A percentile compares a stretch with the other conserved stretches of the same genome.
phyloP scores from a whole-genome alignment of 2,888 invertebrate genomes.

The Callosobruchus maculatus region DNA sequence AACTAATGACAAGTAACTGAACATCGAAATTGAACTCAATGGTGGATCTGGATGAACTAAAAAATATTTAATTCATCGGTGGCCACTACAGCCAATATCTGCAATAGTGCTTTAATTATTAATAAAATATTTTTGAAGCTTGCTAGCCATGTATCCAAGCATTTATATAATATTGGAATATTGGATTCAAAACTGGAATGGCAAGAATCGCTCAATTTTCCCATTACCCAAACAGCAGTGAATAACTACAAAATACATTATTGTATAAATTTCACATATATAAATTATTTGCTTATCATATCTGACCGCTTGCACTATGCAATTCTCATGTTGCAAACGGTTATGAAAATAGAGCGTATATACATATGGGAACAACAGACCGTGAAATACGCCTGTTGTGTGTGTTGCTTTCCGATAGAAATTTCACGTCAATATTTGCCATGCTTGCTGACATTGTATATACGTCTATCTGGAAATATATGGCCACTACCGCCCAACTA shows the following conservation, averaged over 20 bases:
- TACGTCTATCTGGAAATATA: not conserved
- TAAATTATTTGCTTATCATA: not conserved
- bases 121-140: no score
- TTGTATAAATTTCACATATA: not conserved
- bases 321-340: not conserved
- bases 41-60: no score
- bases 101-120: no score
- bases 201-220: not conserved
- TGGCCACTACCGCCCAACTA: not conserved
- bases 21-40: no score
- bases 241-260: not conserved
- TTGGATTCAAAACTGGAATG: not conserved
- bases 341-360: not conserved
- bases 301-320: not conserved
- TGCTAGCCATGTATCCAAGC: no score
- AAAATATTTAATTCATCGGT: no score
- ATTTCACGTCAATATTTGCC: not conserved
- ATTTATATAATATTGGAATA: no score
- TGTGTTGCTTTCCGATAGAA: not conserved
- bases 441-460: not conserved
- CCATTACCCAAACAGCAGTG: not conserved
- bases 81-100: no score
- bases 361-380: not conserved
- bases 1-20: no score
- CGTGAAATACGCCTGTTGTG: not conserved